Conservation (phyloP, 2,797 vertebrate genomes). For the Bradypodion ventrale region DNA sequence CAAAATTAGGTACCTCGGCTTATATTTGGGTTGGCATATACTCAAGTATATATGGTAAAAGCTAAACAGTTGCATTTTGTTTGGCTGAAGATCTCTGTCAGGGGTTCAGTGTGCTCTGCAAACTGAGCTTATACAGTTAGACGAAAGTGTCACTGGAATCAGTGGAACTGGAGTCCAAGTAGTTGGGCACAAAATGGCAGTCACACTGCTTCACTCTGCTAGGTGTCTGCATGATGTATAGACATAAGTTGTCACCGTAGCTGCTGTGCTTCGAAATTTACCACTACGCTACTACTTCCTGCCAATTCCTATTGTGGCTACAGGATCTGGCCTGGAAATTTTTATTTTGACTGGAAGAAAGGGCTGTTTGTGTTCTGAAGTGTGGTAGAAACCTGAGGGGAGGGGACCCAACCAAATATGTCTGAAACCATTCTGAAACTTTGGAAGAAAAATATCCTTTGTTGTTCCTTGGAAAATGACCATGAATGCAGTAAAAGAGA, state of each 20-base stretch:
- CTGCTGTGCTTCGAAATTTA: not conserved
- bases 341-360: constrained; percentile 39
- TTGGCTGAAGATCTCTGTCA: not conserved
- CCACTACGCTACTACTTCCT: not conserved
- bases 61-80: not conserved
- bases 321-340: constrained; percentile 28
- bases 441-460: not conserved
- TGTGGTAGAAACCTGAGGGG: constrained; percentile 40
- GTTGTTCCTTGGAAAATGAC: constrained; percentile 52
- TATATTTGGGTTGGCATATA: too few relatives aligned
- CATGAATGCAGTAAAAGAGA: constrained; percentile 52
- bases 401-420: constrained; percentile 33
- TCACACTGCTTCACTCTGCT: not conserved
- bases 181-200: not conserved
- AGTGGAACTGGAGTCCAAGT: not conserved
- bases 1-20: too few relatives aligned
- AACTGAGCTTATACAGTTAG: not conserved
- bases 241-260: not conserved
- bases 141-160: not conserved
- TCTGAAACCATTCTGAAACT: constrained; percentile 54
- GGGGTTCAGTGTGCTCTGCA: not conserved
- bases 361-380: constrained; percentile 64
- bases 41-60: too few relatives aligned
- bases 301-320: not conserved
- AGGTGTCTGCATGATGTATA: not conserved